Base-by-base conservation (phyloP, 30 jellyfish, hydroid and myxozoan species). In the Haliclystus octoradiatus region DNA sequence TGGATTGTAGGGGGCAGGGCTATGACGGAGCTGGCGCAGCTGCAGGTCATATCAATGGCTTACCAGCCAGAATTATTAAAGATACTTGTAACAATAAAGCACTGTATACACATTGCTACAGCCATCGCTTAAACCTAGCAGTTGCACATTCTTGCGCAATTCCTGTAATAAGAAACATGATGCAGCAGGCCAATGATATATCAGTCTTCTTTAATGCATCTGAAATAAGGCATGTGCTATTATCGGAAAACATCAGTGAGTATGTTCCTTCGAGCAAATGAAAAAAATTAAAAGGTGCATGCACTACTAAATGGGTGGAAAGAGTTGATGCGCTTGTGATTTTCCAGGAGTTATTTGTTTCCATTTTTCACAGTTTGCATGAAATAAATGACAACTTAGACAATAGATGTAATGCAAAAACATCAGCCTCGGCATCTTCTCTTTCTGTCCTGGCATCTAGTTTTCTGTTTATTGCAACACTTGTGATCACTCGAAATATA, bases 71-170 rank as follows among this genome's bases (percentile, higher is more conserved):
- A 27, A 51, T 66, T 1, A 5, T 27, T 62, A 30, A 66, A 66
- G 62, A 26, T 22, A n/a, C n/a, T n/a, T n/a, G n/a, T 19, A 40
- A 40, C 57, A 49, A 49, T 25, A 49, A 27, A 27, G 68, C 76
- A 1, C 35, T 9, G 12, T 66, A 66, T 1, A 27, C 35, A n/a
- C 76, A 66, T 34, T 66, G 76, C 63, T 22, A 34, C 76, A 66
- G 76, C 28, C 76, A 66, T 66, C 25, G 76, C 64, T 51, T 66
- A 27, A 66, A 66, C 76, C 63, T 66, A 24, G 33, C 63, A 31
- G 76, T 51, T 28, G 19, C 76, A 4, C 27, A 66, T 27, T 27
- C 76, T 24, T 28, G 33, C 0, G 35, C 27, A 34, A 51, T 66
- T 66, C 76, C 32, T 31, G 76, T 51, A 49, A 24, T 66, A 30